Evolutionary conservation across 2,797 vertebrate genomes (phyloP).

Genomic region (Tragopan temminckii): DNA sequence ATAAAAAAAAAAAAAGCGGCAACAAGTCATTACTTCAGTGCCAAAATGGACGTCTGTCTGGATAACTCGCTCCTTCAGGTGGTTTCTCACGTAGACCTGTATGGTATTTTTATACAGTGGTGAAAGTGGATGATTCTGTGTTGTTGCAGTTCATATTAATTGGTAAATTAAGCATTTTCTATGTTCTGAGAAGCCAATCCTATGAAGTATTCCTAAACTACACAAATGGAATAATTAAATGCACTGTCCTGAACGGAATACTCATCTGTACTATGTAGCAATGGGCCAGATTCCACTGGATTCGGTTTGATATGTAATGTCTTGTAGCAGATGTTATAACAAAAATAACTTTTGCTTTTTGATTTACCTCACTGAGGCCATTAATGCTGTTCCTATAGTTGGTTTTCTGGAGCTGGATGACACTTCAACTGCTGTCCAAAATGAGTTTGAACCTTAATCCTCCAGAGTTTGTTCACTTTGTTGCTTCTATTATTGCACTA

Average conservation of each 20-base stretch:
- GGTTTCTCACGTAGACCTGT: slow-evolving; percentile 44
- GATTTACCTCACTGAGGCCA: slow-evolving; percentile 82
- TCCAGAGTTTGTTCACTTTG: slow-evolving; percentile 74
- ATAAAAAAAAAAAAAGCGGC: slow-evolving; percentile 35
- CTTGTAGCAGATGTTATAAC: slow-evolving; percentile 77
- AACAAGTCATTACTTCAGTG: slow-evolving; percentile 77
- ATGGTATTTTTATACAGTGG: slow-evolving; percentile 34
- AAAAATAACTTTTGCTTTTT: slow-evolving; percentile 77
- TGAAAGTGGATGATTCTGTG: slow-evolving; percentile 30
- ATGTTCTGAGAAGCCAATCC: slow-evolving; percentile 68
- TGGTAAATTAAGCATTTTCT: slow-evolving; percentile 31
- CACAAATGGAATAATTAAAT: slow-evolving; percentile 32
- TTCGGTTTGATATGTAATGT: slow-evolving; percentile 75
- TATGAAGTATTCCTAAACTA: slow-evolving; percentile 58
- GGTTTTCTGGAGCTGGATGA: slow-evolving; percentile 74
- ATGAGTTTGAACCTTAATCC: slow-evolving; percentile 73
- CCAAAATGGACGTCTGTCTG: slow-evolving; percentile 58
- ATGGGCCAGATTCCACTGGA: slow-evolving; percentile 42
- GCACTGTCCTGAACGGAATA: slow-evolving; percentile 39
- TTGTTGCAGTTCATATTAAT: slow-evolving; percentile 40
- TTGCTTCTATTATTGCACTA: slow-evolving; percentile 81
- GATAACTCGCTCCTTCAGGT: slow-evolving; percentile 11
- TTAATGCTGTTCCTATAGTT: slow-evolving; percentile 77
- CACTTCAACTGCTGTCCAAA: slow-evolving; percentile 70
- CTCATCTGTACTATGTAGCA: slow-evolving; percentile 24